These are phyloP conservation scores for Dreissena rostriformis DNA, from an alignment of 1,140 invertebrate species.

Conservation along the genomic window DNA sequence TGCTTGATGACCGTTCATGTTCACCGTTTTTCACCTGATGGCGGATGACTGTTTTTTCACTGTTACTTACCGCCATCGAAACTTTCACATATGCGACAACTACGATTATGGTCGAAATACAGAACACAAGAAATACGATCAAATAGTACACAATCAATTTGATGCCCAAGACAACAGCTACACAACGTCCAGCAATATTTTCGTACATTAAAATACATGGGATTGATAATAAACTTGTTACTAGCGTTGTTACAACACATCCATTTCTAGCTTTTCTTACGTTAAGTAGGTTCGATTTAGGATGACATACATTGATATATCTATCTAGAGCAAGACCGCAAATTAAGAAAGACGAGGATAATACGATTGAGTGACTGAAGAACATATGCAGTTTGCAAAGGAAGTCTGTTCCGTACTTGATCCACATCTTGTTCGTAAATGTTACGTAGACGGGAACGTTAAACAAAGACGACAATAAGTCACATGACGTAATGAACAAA, in stretches of 20 bases:
- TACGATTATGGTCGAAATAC: background rate
- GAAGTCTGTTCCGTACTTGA: background rate
- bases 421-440: constrained; percentile 3
- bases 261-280: background rate
- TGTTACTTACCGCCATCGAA: background rate
- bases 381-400: constrained; percentile 21
- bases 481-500: constrained; percentile 1
- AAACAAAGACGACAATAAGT: constrained; percentile 12
- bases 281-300: background rate
- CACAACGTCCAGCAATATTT: background rate
- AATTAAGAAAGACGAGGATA: constrained; percentile 15
- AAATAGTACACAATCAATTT: background rate
- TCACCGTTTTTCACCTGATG: background rate
- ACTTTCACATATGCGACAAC: background rate
- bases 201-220: background rate
- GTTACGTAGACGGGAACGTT: constrained; percentile 10
- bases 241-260: background rate
- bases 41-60: background rate
- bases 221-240: background rate
- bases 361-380: constrained; percentile 7
- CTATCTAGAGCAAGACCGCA: constrained; percentile 6
- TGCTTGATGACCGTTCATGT: no score
- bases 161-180: background rate
- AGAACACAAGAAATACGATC: constrained; percentile 4
- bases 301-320: constrained; percentile 5